Conservation (phyloP, 2,888 invertebrate genomes). For the Sarcophaga rosellei region DNA sequence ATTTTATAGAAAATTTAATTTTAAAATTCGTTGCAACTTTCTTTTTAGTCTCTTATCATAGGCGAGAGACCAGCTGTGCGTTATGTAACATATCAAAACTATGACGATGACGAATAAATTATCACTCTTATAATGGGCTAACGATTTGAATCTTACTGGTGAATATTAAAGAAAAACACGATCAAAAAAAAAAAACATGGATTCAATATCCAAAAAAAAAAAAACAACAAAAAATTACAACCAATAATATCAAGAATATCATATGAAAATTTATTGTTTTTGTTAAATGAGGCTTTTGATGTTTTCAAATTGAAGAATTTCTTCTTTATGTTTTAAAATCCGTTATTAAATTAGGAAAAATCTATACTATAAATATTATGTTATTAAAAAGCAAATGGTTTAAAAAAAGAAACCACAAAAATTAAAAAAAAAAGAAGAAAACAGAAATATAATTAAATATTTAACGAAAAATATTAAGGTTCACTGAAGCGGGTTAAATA, state of each 20-base stretch:
- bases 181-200: background rate
- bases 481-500: conserved; percentile 53
- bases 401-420: conserved; percentile 52
- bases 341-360: conserved; percentile 63
- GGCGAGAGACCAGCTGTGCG: conserved; percentile 96
- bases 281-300: conserved; percentile 65
- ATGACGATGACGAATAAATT: conserved; percentile 90
- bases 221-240: conserved; percentile 73
- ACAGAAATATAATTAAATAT: background rate
- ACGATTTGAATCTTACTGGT: conserved; percentile 16
- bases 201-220: conserved; percentile 32
- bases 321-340: conserved; percentile 63
- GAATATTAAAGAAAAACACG: conserved; percentile 13
- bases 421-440: conserved; percentile 46
- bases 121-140: conserved; percentile 63
- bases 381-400: conserved; percentile 53
- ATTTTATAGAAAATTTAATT: background rate
- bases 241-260: conserved; percentile 81
- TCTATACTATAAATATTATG: conserved; percentile 22
- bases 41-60: conserved; percentile 90
- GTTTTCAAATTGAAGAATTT: conserved; percentile 69
- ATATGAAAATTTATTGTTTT: conserved; percentile 75
- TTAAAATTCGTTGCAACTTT: conserved; percentile 14
- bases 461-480: conserved; percentile 43
- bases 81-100: conserved; percentile 97